Evolutionary conservation across 2,888 invertebrate genomes (phyloP).

Genomic region (Agrochola macilenta): DNA sequence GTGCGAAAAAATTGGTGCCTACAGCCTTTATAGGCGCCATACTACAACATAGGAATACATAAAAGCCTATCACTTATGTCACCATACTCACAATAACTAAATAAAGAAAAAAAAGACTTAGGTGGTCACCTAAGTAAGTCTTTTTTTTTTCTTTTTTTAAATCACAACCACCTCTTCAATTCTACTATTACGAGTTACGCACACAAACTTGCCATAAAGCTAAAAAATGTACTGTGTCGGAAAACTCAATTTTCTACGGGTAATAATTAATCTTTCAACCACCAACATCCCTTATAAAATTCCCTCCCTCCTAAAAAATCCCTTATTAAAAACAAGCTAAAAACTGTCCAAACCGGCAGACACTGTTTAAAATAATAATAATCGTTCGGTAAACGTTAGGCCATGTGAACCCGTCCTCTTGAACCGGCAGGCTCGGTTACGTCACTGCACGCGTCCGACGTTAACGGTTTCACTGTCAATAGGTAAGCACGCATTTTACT

Average conservation of each 20-base stretch:
- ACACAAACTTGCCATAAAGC: background rate
- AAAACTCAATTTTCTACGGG: background rate
- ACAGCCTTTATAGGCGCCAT: background rate
- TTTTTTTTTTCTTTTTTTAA: too few relatives aligned
- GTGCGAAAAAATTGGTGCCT: background rate
- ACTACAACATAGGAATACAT: background rate
- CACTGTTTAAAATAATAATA: conserved; percentile 29
- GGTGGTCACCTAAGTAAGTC: too few relatives aligned
- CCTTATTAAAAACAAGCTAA: background rate
- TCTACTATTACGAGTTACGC: background rate
- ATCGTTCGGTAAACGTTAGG: conserved; percentile 45
- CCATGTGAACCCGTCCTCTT: conserved; percentile 68
- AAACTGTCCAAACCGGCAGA: background rate
- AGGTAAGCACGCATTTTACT: conserved; percentile 72
- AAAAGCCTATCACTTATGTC: background rate
- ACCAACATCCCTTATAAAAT: background rate
- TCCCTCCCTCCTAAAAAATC: too few relatives aligned
- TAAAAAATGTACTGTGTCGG: background rate
- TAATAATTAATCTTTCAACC: background rate
- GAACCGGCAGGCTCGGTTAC: conserved; percentile 77
- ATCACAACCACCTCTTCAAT: background rate
- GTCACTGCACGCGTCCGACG: conserved; percentile 75
- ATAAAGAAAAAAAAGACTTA: too few relatives aligned
- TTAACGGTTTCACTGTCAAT: conserved; percentile 85
- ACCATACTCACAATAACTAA: background rate